Base-by-base conservation (phyloP, 2,113 vertebrate genomes). In the Coptodon rendalli region DNA sequence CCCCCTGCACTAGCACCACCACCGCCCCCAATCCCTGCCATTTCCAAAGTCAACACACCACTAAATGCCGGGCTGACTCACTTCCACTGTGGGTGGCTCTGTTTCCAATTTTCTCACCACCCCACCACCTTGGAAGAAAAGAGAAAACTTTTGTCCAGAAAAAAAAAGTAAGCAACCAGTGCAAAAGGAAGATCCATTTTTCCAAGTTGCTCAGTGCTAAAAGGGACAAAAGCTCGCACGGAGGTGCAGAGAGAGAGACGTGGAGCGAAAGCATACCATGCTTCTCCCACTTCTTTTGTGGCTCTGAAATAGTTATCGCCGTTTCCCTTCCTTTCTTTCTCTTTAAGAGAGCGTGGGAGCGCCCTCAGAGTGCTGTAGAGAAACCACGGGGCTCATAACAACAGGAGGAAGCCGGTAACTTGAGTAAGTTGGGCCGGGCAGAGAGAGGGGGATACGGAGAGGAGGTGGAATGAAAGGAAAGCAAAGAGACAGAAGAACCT, bases 41-140 rank as follows among this genome's bases (percentile, higher is more conserved):
- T 92, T 93, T 92, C 93, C 94, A 91, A 95, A 94, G 89, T 94
- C 92, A 94, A 96, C 93, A 92, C 93, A 82, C 88, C 92, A 90
- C 91, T 91, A 89, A 95, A 91, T 88, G 89, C 91, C 34, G 56
- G 88, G 79, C 94, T 95, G 94, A 96, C 94, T 95, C 95, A 96
- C 93, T 95, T 94, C 93, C 93, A 94, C 93, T 91, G 94, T 94
- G 94, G 96, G 95, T 93, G 94, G 94, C 90, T 97, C 96, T 97
- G 96, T 95, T 97, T 96, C 95, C 95, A 96, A 96, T 96, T 96
- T 96, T 96, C 94, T 95, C 96, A 95, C 95, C 92, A 93, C 89
- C 92, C 92, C 91, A 89, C 93, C 89, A 89, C 92, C 94, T 88
- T 90, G n/a, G 52, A 90, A 87, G 61, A 89, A 91, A 90, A 85